A percentile compares a stretch with the other conserved stretches of the same genome.
These are phyloP conservation scores for Drosophila trichaetosa DNA, from an alignment of 2,888 invertebrate genomes.

Conservation along the genomic window DNA sequence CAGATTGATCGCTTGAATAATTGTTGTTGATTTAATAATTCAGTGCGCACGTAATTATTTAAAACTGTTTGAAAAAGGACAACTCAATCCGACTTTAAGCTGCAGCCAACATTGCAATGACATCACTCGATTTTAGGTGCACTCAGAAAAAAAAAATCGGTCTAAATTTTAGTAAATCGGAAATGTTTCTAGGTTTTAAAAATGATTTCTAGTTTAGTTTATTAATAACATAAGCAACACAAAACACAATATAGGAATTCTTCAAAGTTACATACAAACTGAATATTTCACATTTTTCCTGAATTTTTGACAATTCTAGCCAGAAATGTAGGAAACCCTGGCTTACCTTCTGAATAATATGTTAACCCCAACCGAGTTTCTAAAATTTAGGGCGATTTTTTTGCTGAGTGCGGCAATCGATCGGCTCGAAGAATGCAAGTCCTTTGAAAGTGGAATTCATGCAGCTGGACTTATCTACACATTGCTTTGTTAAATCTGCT, in stretches of 20 bases:
- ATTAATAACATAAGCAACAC: not conserved
- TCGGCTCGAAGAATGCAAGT: constrained; percentile 13
- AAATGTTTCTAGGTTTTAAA: not conserved
- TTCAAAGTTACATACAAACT: not conserved
- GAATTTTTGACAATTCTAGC: not conserved
- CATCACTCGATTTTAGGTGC: constrained; percentile 37
- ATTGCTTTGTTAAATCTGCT: constrained; percentile 64
- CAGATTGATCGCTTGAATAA: constrained; percentile 62
- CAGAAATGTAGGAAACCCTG: not conserved
- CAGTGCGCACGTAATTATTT: constrained; percentile 69
- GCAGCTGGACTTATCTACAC: constrained; percentile 57
- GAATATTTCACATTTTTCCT: not conserved
- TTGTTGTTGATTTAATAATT: constrained; percentile 80
- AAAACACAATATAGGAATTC: not conserved
- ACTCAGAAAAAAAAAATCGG: not conserved
- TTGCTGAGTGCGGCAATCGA: constrained; percentile 35
- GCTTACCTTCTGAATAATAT: not conserved
- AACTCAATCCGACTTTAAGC: constrained; percentile 1
- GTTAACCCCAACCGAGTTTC: not conserved
- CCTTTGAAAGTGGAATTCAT: constrained; percentile 49
- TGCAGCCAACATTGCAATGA: constrained; percentile 27
- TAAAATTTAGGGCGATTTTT: not conserved
- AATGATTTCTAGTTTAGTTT: not conserved
- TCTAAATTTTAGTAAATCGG: not conserved
- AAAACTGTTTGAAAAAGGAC: constrained; percentile 46